Base-by-base conservation (phyloP, 1,140 invertebrate species). In the Lepidurus arcticus region DNA sequence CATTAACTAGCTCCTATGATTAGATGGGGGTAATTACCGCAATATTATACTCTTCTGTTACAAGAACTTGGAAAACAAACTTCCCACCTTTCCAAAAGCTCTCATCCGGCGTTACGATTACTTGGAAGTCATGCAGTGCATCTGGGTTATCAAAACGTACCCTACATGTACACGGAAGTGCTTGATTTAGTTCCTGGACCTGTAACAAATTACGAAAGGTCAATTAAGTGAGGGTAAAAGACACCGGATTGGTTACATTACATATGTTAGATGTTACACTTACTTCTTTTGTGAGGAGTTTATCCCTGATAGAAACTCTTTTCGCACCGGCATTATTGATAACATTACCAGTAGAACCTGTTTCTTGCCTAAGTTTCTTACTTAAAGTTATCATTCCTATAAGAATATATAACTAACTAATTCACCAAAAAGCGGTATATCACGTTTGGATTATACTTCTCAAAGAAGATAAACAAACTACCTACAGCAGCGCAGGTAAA, bases 21-120 rank as follows among this genome's bases (percentile, higher is more conserved):
- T 65, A 78, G n/a, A 53, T 34, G 78, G 73, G 13, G 79, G 82
- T 34, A 86, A 88, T 86, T 90, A 96, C 94, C 84, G 92, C 90
- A 90, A 97, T 96, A 86, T 98, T 98, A 88, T 98, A 98, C 78
- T 98, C 96, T 84, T 96, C 94, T 8, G 94, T 92, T 75, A 97
- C 92, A 84, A 89, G 88, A 81, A 98, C 89, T 83, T 90, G 88
- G 86, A 98, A 98, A 82, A 89, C 88, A 86, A 97, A 98, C 80
- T 87, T 88, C 73, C 96, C 96, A 76, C 92, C 92, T 81, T 88
- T 86, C 94, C 95, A 98, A 83, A 91, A 94, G 5, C 95, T 94
- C 86, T 96, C 94, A 82, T 94, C 92, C 21, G 96, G 96, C 26
- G 87, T 86, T 34, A 98, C 91, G 44, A 88, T 89, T 44, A 98